phyloP scores from a whole-genome alignment of 2,797 vertebrate species.

The Capromys pilorides region DNA sequence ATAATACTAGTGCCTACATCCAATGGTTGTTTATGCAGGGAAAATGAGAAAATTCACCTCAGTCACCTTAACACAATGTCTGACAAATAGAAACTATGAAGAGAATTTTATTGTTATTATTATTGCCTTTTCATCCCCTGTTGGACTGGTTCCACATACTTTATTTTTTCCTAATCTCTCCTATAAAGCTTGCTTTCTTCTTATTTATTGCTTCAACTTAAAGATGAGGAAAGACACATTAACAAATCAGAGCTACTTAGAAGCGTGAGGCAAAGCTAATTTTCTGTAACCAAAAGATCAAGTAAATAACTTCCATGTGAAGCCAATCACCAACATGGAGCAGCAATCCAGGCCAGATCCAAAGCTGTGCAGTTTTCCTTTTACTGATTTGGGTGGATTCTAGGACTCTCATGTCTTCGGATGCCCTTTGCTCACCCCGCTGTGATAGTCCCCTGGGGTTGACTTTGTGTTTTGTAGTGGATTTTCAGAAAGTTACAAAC shows the following conservation, averaged over 20 bases:
- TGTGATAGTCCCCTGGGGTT: neutral
- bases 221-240: neutral
- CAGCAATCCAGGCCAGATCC: neutral
- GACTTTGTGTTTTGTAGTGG: neutral
- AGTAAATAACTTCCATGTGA: neutral
- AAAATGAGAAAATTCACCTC: neutral
- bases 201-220: neutral
- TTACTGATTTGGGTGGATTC: neutral
- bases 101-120: neutral
- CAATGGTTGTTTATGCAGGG: neutral
- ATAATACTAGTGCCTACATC: neutral
- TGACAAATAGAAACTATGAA: fast-evolving
- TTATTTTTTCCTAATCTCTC: neutral
- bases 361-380: neutral
- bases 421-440: neutral
- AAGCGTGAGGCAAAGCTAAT: neutral
- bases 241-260: neutral
- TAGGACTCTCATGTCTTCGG: neutral
- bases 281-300: neutral
- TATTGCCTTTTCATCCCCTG: neutral
- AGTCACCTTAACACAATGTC: neutral
- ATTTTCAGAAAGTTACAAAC: neutral
- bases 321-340: neutral
- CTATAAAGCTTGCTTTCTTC: neutral
- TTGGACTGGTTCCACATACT: neutral